Percentiles rank a stretch among this genome's conserved stretches.
Evolutionary conservation across 2,797 vertebrate genomes (phyloP).

Genomic region (Rhinoraja longicauda): DNA sequence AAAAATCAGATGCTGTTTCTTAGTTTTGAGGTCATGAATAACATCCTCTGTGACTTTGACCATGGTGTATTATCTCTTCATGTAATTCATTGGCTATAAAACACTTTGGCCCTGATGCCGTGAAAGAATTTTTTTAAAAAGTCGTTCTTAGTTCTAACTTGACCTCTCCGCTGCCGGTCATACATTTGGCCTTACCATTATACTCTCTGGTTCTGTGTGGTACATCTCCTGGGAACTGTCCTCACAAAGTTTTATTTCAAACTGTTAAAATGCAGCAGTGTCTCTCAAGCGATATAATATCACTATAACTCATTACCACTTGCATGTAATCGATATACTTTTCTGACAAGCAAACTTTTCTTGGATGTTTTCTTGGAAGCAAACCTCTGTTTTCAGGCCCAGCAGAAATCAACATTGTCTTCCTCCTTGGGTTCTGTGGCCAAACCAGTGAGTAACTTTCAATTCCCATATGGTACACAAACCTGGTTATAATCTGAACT

Average conservation of each 20-base stretch:
- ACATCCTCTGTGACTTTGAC: slow-evolving; percentile 16
- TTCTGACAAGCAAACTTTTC: background rate
- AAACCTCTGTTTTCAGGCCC: background rate
- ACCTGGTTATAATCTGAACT: background rate
- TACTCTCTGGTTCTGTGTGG: background rate
- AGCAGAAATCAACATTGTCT: background rate
- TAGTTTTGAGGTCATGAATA: slow-evolving; percentile 17
- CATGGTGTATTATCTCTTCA: background rate
- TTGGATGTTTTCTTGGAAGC: background rate
- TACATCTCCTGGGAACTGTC: background rate
- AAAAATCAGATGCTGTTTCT: background rate
- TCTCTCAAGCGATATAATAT: background rate
- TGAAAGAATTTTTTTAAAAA: background rate
- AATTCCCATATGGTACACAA: background rate
- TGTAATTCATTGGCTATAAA: slow-evolving; percentile 26
- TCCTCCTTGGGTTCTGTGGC: no score
- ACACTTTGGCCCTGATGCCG: background rate
- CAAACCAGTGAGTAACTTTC: background rate
- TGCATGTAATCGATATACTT: background rate
- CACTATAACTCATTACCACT: background rate
- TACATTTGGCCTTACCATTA: background rate
- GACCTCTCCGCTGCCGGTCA: slow-evolving; percentile 1
- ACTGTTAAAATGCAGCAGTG: background rate
- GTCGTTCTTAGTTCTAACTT: background rate
- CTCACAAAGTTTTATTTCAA: background rate